phyloP scores from a whole-genome alignment of 53 echinoderm and acorn worm genomes.

The Actinopyga echinites region DNA sequence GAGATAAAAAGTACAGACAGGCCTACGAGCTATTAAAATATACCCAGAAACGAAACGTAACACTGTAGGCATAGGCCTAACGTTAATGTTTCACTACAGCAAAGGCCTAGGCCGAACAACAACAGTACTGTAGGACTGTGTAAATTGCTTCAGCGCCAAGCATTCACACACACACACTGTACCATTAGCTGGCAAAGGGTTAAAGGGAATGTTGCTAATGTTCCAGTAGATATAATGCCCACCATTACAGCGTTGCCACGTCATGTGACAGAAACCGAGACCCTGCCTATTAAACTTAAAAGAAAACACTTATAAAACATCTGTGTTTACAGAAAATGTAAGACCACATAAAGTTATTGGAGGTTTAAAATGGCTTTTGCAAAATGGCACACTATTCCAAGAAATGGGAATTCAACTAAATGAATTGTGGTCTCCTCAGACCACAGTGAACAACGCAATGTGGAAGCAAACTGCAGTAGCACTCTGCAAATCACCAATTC shows the following conservation, averaged over 20 bases:
- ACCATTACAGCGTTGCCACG: slow-evolving; percentile 32
- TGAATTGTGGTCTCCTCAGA: background rate
- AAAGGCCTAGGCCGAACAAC: too few relatives aligned
- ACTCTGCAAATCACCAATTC: too few relatives aligned
- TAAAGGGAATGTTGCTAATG: slow-evolving; percentile 55
- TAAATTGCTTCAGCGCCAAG: too few relatives aligned
- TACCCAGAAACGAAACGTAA: too few relatives aligned
- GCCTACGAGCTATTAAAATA: too few relatives aligned
- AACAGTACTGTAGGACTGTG: too few relatives aligned
- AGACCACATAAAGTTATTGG: slow-evolving; percentile 32
- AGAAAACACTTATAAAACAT: background rate
- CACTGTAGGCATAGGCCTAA: too few relatives aligned
- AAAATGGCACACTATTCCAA: slow-evolving; percentile 34
- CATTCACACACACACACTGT: too few relatives aligned
- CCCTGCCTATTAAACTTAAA: slow-evolving; percentile 42
- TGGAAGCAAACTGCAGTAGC: background rate
- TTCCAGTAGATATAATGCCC: slow-evolving; percentile 32
- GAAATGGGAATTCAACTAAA: background rate
- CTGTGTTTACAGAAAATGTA: slow-evolving; percentile 33
- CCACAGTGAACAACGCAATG: too few relatives aligned
- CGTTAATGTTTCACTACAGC: too few relatives aligned
- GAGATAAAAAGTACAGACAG: too few relatives aligned
- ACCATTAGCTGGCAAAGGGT: too few relatives aligned
- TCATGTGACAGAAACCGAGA: background rate
- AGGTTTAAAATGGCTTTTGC: slow-evolving; percentile 31